Evolutionary conservation across 2,888 invertebrate species (phyloP).

Genomic region (Xylota segnis): DNA sequence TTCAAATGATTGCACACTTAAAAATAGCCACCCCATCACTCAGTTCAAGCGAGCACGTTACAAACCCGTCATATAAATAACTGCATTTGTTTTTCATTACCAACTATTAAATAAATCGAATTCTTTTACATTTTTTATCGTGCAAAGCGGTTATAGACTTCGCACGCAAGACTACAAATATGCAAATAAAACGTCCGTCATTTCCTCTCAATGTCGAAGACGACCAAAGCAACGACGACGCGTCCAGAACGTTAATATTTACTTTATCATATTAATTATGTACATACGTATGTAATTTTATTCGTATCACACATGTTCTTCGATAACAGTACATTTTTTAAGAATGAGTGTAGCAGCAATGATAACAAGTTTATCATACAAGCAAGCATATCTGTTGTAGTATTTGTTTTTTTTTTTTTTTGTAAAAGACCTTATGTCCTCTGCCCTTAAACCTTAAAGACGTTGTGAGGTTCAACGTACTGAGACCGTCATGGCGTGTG

Average conservation of each 20-base stretch:
- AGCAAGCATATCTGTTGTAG: too few species aligned
- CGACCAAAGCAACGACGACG: constrained; percentile 9
- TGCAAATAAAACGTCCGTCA: constrained; percentile 36
- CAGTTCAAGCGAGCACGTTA: not conserved
- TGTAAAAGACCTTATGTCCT: too few species aligned
- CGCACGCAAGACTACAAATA: constrained; percentile 32
- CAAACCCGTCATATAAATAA: constrained; percentile 9
- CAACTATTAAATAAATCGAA: constrained; percentile 19
- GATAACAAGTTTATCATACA: constrained; percentile 18
- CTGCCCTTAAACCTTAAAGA: too few species aligned
- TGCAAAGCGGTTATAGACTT: constrained; percentile 15
- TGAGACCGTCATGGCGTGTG: too few species aligned
- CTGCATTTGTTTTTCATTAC: constrained; percentile 25
- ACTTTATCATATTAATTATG: not conserved
- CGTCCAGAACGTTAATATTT: constrained; percentile 24
- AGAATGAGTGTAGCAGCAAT: not conserved
- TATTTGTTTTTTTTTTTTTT: not conserved
- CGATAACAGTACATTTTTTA: constrained; percentile 17
- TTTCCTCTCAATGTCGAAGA: constrained; percentile 25
- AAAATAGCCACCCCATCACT: not conserved
- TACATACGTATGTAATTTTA: not conserved
- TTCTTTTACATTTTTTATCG: not conserved
- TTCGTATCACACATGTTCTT: constrained; percentile 8
- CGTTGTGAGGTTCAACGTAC: too few species aligned
- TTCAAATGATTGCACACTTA: not conserved